phyloP scores from a whole-genome alignment of 2,113 vertebrate species.

The Chionis minor region DNA sequence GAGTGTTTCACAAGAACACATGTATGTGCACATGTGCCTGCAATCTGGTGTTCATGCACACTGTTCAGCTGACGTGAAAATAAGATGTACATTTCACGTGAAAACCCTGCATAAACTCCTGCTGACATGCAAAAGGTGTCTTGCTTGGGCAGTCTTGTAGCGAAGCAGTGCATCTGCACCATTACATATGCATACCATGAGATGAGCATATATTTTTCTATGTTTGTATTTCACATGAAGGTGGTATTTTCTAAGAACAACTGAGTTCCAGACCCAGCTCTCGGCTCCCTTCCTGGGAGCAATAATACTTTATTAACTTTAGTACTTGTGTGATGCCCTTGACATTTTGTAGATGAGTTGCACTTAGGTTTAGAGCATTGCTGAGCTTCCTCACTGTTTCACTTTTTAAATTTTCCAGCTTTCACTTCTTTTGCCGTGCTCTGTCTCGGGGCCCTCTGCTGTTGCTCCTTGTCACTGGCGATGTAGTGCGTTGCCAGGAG shows the following conservation, averaged over 20 bases:
- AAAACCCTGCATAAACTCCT: not conserved
- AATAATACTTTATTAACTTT: not conserved
- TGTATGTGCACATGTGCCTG: slow-evolving; percentile 39
- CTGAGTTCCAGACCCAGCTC: not conserved
- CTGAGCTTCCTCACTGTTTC: not conserved
- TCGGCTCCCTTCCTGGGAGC: not conserved
- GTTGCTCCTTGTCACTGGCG: not conserved
- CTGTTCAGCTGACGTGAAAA: slow-evolving; percentile 34
- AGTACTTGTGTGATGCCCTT: not conserved
- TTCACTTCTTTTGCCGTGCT: not conserved
- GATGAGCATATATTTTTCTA: not conserved
- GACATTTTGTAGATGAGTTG: not conserved
- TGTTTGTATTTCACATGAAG: not conserved
- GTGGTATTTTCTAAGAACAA: not conserved
- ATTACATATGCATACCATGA: not conserved
- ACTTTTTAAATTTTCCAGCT: not conserved
- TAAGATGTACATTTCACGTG: not conserved
- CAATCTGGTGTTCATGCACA: slow-evolving; percentile 10
- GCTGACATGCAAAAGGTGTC: slow-evolving; percentile 30
- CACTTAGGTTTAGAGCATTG: not conserved
- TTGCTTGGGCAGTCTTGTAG: not conserved
- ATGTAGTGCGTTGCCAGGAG: not conserved
- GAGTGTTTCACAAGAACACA: slow-evolving; percentile 51
- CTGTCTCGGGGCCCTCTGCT: not conserved
- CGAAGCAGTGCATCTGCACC: not conserved